Base-by-base conservation (phyloP, 1,140 invertebrate genomes). In the Platyscapa corneri region DNA sequence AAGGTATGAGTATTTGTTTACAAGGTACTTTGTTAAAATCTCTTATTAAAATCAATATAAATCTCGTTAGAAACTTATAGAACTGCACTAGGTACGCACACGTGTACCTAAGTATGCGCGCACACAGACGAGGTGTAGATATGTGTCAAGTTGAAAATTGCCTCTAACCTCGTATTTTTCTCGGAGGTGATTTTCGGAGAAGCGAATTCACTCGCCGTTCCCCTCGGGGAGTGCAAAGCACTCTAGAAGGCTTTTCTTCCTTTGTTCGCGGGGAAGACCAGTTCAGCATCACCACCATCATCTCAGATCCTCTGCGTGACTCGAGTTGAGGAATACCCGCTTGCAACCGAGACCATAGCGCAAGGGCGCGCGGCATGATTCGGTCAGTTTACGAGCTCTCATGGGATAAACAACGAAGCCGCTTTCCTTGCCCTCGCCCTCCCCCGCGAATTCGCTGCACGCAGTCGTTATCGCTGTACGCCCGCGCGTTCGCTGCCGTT, bases 361-460 rank as follows among this genome's bases (percentile, higher is more conserved):
- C 60, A 72, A 81, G 82, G 64, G 82, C 72, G 86, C 80, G 84
- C 70, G 67, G 87, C 84, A 94, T 93, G 93, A 94, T 94, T 94
- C 93, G 93, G 94, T 94, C 92, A 91, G 90, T 93, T 94, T 93
- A 94, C 90, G 92, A 92, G 91, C 89, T 90, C 92, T 90, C 90
- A 46, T 80, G 92, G 92, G 91, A 93, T 92, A 90, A 90, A 92
- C 90, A 91, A 91, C 56, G 56, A 39, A 85, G 74, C 39, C 18
- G 88, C 84, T n/a, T n/a, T n/a, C n/a, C 80, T 18, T 42, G 0
- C 0, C 23, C 16, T 10, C 74, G 8, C 5, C 14, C 72, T 78
- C 84, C 46, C 30, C 85, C 82, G 67, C 37, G 65, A 65, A 85
- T 85, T 85, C 84, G 39, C 79, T 67, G 84, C 79, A 85, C 78